Evolutionary conservation across 2,888 invertebrate genomes (phyloP).

Genomic region (Idaea dimidiata): DNA sequence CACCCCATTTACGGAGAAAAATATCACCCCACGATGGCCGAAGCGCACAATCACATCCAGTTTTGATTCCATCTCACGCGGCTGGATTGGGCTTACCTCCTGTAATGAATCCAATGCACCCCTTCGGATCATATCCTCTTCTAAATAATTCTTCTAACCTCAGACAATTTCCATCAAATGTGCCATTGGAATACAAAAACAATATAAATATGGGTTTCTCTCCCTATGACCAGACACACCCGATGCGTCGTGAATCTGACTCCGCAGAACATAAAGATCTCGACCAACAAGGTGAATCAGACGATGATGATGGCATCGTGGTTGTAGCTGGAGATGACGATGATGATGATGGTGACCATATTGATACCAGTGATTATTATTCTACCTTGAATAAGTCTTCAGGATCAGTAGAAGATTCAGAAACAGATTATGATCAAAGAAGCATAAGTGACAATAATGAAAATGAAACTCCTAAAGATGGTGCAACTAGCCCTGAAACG

Average conservation of each 20-base stretch:
- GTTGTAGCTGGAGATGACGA: slow-evolving; percentile 90
- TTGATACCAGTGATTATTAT: slow-evolving; percentile 70
- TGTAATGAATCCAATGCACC: slow-evolving; percentile 85
- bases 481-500: slow-evolving; percentile 77
- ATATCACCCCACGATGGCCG: slow-evolving; percentile 96
- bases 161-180: slow-evolving; percentile 75
- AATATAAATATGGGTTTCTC: slow-evolving; percentile 63
- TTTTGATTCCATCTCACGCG: slow-evolving; percentile 86
- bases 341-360: slow-evolving; percentile 83
- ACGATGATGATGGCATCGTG: slow-evolving; percentile 88
- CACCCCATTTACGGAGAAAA: slow-evolving; percentile 95
- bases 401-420: slow-evolving; percentile 67
- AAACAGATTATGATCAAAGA: slow-evolving; percentile 70
- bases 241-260: slow-evolving; percentile 61
- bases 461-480: slow-evolving; percentile 71
- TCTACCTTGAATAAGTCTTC: slow-evolving; percentile 64
- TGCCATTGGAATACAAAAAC: slow-evolving; percentile 77
- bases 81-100: slow-evolving; percentile 84
- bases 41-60: slow-evolving; percentile 91
- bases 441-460: slow-evolving; percentile 70
- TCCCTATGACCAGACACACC: slow-evolving; percentile 58
- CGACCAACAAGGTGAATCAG: slow-evolving; percentile 84
- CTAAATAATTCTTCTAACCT: slow-evolving; percentile 86
- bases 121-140: slow-evolving; percentile 89
- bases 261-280: slow-evolving; percentile 77